These are phyloP conservation scores for Girardia tigrina DNA, from an alignment of 2,888 invertebrate species.

Conservation along the genomic window DNA sequence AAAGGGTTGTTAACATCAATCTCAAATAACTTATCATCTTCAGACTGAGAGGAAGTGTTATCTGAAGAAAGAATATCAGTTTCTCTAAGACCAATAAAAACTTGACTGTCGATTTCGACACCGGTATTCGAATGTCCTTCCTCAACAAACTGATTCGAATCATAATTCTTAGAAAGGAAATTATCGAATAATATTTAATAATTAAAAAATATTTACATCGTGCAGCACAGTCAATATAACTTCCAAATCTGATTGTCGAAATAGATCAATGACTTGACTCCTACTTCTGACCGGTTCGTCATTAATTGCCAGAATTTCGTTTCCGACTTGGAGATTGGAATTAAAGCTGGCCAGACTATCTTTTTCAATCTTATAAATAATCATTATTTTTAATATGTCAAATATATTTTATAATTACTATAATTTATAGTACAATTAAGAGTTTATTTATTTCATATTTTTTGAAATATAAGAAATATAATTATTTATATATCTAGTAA, in stretches of 20 bases:
- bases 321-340: neutral
- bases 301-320: neutral
- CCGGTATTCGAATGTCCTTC: neutral
- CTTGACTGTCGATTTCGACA: neutral
- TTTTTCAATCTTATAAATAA: neutral
- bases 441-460: too few species aligned
- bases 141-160: neutral
- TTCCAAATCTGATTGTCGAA: constrained; percentile 18
- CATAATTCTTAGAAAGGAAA: too few species aligned
- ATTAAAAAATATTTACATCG: neutral
- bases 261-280: constrained; percentile 9
- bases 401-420: too few species aligned
- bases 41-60: neutral
- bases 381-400: too few species aligned
- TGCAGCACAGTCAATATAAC: neutral
- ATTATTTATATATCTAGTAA: too few species aligned
- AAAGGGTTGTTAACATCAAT: constrained; percentile 4
- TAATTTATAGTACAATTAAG: too few species aligned
- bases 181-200: too few species aligned
- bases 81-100: neutral
- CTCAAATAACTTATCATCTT: constrained; percentile 4
- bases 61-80: constrained; percentile 5
- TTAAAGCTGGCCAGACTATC: constrained; percentile 1
- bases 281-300: neutral
- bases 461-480: too few species aligned